Conservation (phyloP, 2,797 vertebrate genomes). For the Valencia hispanica region DNA sequence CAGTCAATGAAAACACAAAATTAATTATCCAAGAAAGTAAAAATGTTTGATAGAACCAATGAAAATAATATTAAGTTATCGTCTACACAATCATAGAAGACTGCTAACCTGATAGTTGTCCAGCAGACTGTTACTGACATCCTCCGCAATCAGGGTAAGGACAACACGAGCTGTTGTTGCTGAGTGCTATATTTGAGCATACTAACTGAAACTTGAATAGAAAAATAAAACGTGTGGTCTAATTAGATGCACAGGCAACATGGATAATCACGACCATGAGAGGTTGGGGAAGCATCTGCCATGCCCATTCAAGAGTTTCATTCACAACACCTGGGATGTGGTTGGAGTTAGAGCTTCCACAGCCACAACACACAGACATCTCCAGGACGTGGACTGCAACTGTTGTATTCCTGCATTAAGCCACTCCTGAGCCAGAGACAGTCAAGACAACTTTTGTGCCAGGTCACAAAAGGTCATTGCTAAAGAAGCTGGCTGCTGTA, state of each 20-base stretch:
- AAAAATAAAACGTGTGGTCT: background rate
- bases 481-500: background rate
- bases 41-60: background rate
- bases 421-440: background rate
- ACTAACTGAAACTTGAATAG: background rate
- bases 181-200: background rate
- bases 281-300: background rate
- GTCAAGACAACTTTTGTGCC: background rate
- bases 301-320: background rate
- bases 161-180: background rate
- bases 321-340: background rate
- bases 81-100: background rate
- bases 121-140: background rate
- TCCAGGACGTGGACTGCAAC: background rate
- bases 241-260: background rate
- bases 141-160: background rate
- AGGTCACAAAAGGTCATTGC: background rate
- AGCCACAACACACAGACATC: background rate
- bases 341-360: background rate
- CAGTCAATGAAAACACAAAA: background rate
- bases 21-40: background rate
- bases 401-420: background rate
- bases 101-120: background rate
- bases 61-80: background rate
- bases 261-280: background rate